Percentiles rank a stretch among this genome's conserved stretches.
Conservation (phyloP, 2,797 vertebrate genomes). For the Eulemur mongoz region DNA sequence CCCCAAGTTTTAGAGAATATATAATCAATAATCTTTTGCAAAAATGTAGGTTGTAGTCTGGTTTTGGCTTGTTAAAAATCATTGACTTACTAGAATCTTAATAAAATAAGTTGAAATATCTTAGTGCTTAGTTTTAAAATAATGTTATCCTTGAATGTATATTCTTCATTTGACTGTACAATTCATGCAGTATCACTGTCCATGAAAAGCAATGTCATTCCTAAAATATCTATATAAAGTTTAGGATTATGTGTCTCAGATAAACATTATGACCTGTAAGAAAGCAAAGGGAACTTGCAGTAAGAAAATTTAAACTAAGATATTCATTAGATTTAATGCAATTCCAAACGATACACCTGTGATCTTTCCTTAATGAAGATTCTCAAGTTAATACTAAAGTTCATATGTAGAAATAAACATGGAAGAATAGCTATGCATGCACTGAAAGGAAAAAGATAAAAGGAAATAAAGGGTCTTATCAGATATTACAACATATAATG, state of each 20-base stretch:
- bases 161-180: neutral
- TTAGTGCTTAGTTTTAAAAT: neutral
- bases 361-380: neutral
- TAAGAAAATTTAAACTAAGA: neutral
- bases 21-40: neutral
- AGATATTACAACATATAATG: neutral
- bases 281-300: neutral
- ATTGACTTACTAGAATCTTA: neutral
- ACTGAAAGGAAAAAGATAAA: neutral
- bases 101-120: neutral
- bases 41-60: neutral
- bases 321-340: neutral
- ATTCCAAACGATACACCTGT: neutral
- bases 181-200: neutral
- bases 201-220: neutral
- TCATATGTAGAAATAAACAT: neutral
- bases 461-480: neutral
- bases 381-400: neutral
- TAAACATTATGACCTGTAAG: neutral
- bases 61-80: neutral
- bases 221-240: neutral
- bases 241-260: neutral
- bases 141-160: neutral
- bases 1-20: neutral
- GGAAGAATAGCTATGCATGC: neutral